phyloP scores from a whole-genome alignment of 2,113 vertebrate genomes.

The Pygoscelis adeliae region DNA sequence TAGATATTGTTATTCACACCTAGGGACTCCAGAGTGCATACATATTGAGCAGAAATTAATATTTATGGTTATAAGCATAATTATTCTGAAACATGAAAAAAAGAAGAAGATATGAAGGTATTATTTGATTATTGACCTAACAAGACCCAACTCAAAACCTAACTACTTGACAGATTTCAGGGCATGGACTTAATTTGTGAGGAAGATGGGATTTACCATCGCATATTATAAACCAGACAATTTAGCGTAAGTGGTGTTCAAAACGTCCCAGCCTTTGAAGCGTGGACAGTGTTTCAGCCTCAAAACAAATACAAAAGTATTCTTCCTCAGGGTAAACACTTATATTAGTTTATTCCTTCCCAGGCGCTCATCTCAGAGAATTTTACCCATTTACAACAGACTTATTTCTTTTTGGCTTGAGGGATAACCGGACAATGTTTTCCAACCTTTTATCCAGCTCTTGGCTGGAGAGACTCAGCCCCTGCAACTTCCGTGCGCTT shows the following conservation, averaged over 20 bases:
- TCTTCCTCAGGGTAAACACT: not conserved
- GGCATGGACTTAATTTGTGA: slow-evolving; percentile 23
- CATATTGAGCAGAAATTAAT: slow-evolving; percentile 68
- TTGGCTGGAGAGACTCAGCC: not conserved
- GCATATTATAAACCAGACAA: not conserved
- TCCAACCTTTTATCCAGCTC: not conserved
- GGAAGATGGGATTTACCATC: not conserved
- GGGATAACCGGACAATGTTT: not conserved
- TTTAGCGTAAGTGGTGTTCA: not conserved
- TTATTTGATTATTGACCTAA: slow-evolving; percentile 59
- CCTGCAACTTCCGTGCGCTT: not conserved
- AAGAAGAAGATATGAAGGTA: slow-evolving; percentile 4
- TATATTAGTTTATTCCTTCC: not conserved
- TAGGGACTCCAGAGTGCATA: slow-evolving; percentile 33
- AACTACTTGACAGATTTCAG: slow-evolving; percentile 30
- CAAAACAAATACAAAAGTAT: not conserved
- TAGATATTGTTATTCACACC: slow-evolving; percentile 70
- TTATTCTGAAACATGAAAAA: slow-evolving; percentile 46
- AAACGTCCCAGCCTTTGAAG: not conserved
- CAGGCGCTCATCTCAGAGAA: not conserved
- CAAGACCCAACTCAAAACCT: slow-evolving; percentile 34
- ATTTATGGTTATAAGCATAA: slow-evolving; percentile 59
- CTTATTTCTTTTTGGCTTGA: not conserved
- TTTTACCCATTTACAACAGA: not conserved
- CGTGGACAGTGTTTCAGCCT: not conserved